Percentiles rank a stretch among this genome's conserved stretches.
phyloP scores from a whole-genome alignment of 2,113 vertebrate species.

The Hemichromis elongatus region DNA sequence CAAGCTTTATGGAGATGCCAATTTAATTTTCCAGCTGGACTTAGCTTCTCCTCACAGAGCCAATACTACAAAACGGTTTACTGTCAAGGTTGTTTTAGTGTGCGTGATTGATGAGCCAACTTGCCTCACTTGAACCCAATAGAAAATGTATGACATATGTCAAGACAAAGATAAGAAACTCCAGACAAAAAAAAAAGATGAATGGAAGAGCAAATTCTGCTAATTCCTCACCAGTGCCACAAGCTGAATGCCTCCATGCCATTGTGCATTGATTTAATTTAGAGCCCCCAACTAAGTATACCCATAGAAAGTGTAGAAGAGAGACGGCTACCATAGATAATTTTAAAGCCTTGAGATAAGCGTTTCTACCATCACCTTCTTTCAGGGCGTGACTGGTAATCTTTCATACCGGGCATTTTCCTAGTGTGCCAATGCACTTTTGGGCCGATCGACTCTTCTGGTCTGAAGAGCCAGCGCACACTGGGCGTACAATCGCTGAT shows the following conservation, averaged over 20 bases:
- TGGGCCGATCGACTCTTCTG: neutral
- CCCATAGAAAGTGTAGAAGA: neutral
- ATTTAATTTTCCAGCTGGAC: neutral
- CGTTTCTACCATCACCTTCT: neutral
- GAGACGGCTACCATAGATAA: neutral
- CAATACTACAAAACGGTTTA: neutral
- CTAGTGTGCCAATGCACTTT: neutral
- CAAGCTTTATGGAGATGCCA: neutral
- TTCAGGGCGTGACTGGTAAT: neutral
- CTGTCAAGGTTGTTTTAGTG: neutral
- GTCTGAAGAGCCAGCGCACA: neutral
- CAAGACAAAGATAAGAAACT: neutral
- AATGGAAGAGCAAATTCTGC: neutral
- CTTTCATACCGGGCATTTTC: neutral
- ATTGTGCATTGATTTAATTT: neutral
- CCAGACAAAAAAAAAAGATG: neutral
- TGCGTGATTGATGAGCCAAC: neutral
- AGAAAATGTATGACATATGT: neutral
- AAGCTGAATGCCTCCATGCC: neutral
- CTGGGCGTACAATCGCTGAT: neutral
- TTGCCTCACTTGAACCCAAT: neutral
- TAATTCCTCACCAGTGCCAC: neutral
- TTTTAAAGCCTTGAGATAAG: neutral
- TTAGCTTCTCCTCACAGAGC: neutral
- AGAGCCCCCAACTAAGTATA: neutral